phyloP scores from a whole-genome alignment of 2,888 invertebrate genomes.

The Aphodius granarius region DNA sequence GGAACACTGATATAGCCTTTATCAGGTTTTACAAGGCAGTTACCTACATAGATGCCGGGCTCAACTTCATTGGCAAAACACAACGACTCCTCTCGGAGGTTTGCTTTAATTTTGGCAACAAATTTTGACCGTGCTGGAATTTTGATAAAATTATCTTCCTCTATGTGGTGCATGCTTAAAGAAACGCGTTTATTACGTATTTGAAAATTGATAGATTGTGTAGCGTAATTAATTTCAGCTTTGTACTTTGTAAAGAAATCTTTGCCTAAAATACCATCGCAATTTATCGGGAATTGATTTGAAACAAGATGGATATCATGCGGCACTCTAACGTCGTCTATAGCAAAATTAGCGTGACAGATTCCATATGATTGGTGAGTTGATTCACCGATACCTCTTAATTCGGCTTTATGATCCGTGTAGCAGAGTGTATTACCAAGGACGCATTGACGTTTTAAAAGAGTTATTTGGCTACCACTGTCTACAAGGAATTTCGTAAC shows the following conservation, averaged over 20 bases:
- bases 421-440: slow-evolving; percentile 2
- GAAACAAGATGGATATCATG: neutral
- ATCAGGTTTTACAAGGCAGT: neutral
- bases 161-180: neutral
- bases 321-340: neutral
- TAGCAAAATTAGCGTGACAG: neutral
- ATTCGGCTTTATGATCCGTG: slow-evolving; percentile 3
- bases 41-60: neutral
- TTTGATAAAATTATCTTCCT: neutral
- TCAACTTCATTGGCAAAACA: neutral
- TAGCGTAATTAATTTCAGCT: neutral
- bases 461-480: slow-evolving; percentile 4
- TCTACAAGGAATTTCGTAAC: slow-evolving; percentile 1
- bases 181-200: neutral
- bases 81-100: neutral
- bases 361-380: neutral
- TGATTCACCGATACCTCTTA: neutral
- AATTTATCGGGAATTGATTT: slow-evolving; percentile 3
- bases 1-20: neutral
- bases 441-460: neutral
- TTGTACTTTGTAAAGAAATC: slow-evolving; percentile 4
- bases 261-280: slow-evolving; percentile 7
- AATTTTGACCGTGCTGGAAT: neutral
- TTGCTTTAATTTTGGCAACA: neutral
- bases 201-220: neutral